Evolutionary conservation across 2,888 invertebrate genomes (phyloP).

Genomic region (Osmoderma eremita): DNA sequence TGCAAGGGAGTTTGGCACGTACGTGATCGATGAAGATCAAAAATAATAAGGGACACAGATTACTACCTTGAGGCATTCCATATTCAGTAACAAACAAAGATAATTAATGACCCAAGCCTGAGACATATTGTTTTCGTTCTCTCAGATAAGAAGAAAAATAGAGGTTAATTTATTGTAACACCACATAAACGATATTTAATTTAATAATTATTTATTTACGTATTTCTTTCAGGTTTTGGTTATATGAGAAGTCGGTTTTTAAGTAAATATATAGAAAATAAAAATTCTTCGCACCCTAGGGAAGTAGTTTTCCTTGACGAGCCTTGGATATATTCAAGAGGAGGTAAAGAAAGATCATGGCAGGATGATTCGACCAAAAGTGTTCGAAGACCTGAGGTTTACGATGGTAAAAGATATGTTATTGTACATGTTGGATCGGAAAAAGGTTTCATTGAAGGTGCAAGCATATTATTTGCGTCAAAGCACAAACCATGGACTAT

Average conservation of each 20-base stretch:
- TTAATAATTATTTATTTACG: too few relatives aligned
- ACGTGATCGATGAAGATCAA: too few relatives aligned
- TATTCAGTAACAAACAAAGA: too few relatives aligned
- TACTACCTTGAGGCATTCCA: too few relatives aligned
- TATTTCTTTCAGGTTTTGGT: neutral
- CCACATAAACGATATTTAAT: too few relatives aligned
- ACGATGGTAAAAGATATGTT: neutral
- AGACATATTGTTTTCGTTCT: too few relatives aligned
- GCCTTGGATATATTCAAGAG: neutral
- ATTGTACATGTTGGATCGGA: neutral
- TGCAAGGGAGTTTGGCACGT: too few relatives aligned
- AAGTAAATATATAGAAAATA: neutral
- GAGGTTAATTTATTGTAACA: too few relatives aligned
- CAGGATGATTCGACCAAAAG: neutral
- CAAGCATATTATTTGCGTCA: neutral
- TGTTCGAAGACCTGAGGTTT: neutral
- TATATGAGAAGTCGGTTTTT: neutral
- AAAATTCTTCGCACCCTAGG: neutral
- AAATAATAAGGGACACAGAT: too few relatives aligned
- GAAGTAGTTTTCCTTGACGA: conserved; percentile 3
- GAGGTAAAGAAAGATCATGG: neutral
- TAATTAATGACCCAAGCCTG: too few relatives aligned
- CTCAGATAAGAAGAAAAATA: too few relatives aligned
- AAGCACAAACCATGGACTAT: neutral
- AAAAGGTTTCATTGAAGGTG: neutral